Percentiles rank a stretch among this genome's conserved stretches.
phyloP scores from a whole-genome alignment of 2,113 vertebrate genomes.

The Tor tambroides region DNA sequence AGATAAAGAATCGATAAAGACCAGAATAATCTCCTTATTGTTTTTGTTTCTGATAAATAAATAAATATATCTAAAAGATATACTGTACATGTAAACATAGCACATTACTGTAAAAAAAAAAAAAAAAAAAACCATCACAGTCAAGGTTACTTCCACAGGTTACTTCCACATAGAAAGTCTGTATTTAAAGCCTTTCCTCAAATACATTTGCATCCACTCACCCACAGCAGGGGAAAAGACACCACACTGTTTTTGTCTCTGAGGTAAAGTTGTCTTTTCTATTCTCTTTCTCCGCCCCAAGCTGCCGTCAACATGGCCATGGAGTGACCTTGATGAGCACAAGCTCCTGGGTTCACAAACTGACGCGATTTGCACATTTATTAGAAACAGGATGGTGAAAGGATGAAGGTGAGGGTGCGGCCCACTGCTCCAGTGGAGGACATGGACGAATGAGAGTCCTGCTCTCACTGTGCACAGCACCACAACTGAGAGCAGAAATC shows the following conservation, averaged over 20 bases:
- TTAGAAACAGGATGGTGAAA: constrained; percentile 39
- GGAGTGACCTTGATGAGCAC: constrained; percentile 51
- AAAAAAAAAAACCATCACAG: no score
- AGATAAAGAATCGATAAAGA: no score
- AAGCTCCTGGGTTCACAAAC: constrained; percentile 49
- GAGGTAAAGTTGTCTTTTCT: constrained; percentile 20
- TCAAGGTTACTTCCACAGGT: constrained; percentile 39
- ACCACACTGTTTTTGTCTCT: constrained; percentile 29
- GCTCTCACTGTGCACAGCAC: neutral
- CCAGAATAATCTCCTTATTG: no score
- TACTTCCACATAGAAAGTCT: constrained; percentile 29
- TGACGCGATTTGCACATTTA: constrained; percentile 50
- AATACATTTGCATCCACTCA: constrained; percentile 35
- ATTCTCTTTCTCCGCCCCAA: constrained; percentile 31
- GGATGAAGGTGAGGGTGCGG: neutral
- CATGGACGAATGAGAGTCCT: neutral
- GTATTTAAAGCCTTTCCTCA: constrained; percentile 16
- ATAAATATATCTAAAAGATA: no score
- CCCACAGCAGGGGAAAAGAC: constrained; percentile 33
- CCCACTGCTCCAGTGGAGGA: constrained; percentile 4
- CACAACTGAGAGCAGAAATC: neutral
- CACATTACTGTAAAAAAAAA: neutral
- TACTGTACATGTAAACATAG: no score
- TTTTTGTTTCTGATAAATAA: no score
- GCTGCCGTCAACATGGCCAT: constrained; percentile 46